Evolutionary conservation across 2,888 invertebrate genomes (phyloP).

Genomic region (Oxycera nigricornis): DNA sequence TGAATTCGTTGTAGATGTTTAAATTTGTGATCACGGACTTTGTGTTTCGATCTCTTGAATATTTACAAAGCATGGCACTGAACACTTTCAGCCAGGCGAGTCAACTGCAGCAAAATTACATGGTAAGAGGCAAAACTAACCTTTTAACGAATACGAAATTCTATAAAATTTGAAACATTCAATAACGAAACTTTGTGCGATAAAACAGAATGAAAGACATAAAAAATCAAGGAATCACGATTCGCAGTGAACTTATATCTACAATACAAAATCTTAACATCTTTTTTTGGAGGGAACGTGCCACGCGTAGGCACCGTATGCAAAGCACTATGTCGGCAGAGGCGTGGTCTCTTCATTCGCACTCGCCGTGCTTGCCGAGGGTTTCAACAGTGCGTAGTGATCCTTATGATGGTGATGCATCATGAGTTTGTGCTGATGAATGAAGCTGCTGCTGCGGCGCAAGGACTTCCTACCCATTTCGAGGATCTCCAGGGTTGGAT

Average conservation of each 20-base stretch:
- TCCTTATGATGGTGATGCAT: constrained; percentile 58
- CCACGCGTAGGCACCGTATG: neutral
- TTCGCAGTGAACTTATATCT: neutral
- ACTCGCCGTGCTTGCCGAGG: constrained; percentile 49
- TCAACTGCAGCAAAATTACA: too few relatives aligned
- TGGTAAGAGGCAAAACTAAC: too few relatives aligned
- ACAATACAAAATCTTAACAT: neutral
- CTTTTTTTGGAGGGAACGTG: neutral
- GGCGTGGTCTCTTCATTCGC: constrained; percentile 14
- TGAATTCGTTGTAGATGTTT: too few relatives aligned
- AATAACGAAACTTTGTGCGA: neutral
- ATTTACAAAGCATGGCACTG: constrained; percentile 17
- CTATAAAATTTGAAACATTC: constrained; percentile 36
- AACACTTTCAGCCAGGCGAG: neutral
- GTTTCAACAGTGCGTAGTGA: constrained; percentile 57
- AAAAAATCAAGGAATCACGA: constrained; percentile 1
- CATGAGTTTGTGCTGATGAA: constrained; percentile 56
- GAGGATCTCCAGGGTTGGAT: constrained; percentile 74
- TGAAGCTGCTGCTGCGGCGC: constrained; percentile 66
- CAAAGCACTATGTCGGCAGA: constrained; percentile 20
- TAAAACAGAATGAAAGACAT: neutral
- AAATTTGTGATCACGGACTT: too few relatives aligned
- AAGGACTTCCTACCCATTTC: constrained; percentile 79
- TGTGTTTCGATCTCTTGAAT: neutral
- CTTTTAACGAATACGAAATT: constrained; percentile 1